These are phyloP conservation scores for Macaria notata DNA, from an alignment of 2,888 invertebrate species.

Conservation along the genomic window DNA sequence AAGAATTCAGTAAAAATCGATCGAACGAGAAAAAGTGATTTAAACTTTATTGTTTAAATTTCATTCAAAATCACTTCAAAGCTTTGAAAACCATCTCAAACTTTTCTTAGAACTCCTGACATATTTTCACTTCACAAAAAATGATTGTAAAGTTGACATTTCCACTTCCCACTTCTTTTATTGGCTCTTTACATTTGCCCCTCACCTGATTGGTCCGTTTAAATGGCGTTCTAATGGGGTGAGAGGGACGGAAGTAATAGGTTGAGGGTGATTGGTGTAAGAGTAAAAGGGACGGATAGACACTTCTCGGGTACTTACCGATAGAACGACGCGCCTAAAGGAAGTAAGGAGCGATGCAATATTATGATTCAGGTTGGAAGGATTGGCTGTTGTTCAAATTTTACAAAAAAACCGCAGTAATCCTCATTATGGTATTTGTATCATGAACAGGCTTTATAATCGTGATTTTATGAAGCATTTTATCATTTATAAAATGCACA, in stretches of 20 bases:
- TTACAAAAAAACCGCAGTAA: neutral
- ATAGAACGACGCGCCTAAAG: slow-evolving; percentile 65
- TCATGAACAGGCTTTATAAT: too few species aligned
- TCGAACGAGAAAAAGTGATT: too few species aligned
- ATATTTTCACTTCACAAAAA: slow-evolving; percentile 45
- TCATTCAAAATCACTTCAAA: neutral
- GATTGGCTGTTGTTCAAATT: slow-evolving; percentile 46
- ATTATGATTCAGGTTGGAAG: slow-evolving; percentile 29
- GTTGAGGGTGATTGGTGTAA: slow-evolving; percentile 39
- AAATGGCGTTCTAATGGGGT: slow-evolving; percentile 64
- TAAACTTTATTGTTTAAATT: too few species aligned
- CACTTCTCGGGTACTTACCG: slow-evolving; percentile 77
- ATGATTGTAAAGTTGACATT: slow-evolving; percentile 75
- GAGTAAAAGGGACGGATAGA: slow-evolving; percentile 68
- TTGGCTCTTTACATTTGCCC: slow-evolving; percentile 58
- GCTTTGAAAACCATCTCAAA: neutral
- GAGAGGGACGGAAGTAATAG: slow-evolving; percentile 60
- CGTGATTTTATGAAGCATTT: too few species aligned
- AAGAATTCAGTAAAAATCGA: too few species aligned
- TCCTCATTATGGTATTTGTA: too few species aligned
- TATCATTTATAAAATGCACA: too few species aligned
- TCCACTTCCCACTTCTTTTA: slow-evolving; percentile 74
- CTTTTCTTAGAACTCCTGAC: slow-evolving; percentile 10
- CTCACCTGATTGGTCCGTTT: slow-evolving; percentile 68
- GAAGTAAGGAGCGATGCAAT: slow-evolving; percentile 61